These are phyloP conservation scores for Psittacus erithacus DNA, from an alignment of 2,113 vertebrate genomes.

Conservation along the genomic window DNA sequence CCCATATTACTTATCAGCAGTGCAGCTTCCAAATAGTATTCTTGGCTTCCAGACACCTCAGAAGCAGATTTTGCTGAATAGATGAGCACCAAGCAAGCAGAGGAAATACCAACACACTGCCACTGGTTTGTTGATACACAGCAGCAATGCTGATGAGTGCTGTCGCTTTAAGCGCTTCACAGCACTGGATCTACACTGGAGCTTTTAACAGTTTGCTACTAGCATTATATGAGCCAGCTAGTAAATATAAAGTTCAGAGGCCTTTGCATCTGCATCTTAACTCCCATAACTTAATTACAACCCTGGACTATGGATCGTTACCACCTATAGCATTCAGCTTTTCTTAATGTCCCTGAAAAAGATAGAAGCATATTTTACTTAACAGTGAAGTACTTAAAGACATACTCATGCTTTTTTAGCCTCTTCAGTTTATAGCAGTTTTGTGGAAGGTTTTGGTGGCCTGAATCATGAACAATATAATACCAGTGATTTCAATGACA, in stretches of 20 bases:
- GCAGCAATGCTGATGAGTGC: background rate
- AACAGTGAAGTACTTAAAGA: background rate
- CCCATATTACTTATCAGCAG: background rate
- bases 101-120: background rate
- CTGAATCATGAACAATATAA: background rate
- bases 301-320: background rate
- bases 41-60: background rate
- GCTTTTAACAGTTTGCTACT: background rate
- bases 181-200: background rate
- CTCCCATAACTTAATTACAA: background rate
- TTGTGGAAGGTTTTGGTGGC: background rate
- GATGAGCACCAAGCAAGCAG: background rate
- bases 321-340: background rate
- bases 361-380: background rate
- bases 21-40: background rate
- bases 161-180: background rate
- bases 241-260: background rate
- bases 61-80: background rate
- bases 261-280: background rate
- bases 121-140: background rate
- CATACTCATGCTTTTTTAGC: background rate
- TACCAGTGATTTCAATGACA: background rate
- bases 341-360: background rate
- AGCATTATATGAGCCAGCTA: background rate
- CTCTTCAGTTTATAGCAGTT: background rate